Percentiles rank a stretch among this genome's conserved stretches.
phyloP scores from a whole-genome alignment of 2,797 vertebrate genomes.

The Muraenolepis orangiensis region DNA sequence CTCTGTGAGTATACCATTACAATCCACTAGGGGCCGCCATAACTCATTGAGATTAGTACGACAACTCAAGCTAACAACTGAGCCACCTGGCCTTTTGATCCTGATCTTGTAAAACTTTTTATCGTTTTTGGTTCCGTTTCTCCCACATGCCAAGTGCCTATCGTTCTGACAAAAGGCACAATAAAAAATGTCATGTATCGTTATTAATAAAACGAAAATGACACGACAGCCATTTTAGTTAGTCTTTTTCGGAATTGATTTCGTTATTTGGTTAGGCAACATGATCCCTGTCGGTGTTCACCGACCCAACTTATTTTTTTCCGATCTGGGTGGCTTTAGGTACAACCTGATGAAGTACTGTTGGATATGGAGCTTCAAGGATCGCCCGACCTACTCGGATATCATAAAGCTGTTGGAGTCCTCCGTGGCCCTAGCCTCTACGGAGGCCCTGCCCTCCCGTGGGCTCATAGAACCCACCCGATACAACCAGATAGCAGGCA shows the following conservation, averaged over 20 bases:
- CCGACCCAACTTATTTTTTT: not conserved
- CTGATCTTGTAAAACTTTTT: no score
- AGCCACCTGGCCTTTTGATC: no score
- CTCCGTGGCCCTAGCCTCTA: slow-evolving; percentile 43
- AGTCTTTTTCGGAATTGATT: not conserved
- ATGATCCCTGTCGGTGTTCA: not conserved
- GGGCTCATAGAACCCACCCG: slow-evolving; percentile 48
- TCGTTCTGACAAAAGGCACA: not conserved
- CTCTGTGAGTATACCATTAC: slow-evolving; percentile 56
- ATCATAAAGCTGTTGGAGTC: slow-evolving; percentile 67
- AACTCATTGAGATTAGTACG: not conserved
- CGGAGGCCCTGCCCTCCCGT: slow-evolving; percentile 40
- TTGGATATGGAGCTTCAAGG: slow-evolving; percentile 73
- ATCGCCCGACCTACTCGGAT: slow-evolving; percentile 62
- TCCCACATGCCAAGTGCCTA: no score
- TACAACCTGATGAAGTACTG: slow-evolving; percentile 74
- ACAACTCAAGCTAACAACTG: not conserved
- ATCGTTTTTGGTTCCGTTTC: no score
- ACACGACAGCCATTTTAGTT: not conserved
- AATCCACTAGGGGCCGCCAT: not conserved
- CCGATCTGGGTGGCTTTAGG: slow-evolving; percentile 37
- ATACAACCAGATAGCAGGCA: slow-evolving; percentile 62
- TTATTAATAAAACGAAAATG: not conserved
- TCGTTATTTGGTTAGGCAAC: not conserved
- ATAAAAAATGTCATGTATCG: not conserved